A percentile compares a stretch with the other conserved stretches of the same genome.
These are phyloP conservation scores for Brachystomella parvula DNA, from an alignment of 1,140 invertebrate genomes.

Conservation along the genomic window DNA sequence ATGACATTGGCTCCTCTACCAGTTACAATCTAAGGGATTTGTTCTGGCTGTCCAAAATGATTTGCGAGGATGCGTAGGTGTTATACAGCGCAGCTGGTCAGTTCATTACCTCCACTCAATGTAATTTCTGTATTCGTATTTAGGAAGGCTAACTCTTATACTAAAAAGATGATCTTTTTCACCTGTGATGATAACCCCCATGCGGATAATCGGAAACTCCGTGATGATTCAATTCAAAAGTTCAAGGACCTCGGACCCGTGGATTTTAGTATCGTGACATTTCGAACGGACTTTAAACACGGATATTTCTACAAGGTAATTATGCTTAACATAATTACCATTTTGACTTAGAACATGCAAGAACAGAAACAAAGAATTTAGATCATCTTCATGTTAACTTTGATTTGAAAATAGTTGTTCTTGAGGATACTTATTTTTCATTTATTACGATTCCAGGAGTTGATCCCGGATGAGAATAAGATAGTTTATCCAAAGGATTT, in stretches of 20 bases:
- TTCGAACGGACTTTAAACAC: constrained; percentile 10
- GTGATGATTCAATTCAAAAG: constrained; percentile 8
- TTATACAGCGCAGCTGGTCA: neutral
- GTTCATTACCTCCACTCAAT: neutral
- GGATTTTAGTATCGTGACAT: constrained; percentile 13
- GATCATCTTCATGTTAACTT: no score
- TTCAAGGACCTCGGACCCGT: constrained; percentile 15
- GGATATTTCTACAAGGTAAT: constrained; percentile 17
- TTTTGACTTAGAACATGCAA: neutral
- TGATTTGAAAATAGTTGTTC: no score
- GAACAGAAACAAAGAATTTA: neutral
- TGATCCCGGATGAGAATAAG: neutral
- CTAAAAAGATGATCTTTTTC: constrained; percentile 19
- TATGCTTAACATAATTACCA: neutral
- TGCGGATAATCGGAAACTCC: neutral
- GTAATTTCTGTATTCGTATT: neutral
- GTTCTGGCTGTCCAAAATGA: constrained; percentile 16
- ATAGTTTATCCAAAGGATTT: constrained; percentile 7
- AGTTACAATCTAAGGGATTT: constrained; percentile 15
- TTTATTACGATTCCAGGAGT: neutral
- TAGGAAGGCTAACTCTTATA: constrained; percentile 9
- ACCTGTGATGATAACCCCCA: constrained; percentile 15
- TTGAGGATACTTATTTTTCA: no score
- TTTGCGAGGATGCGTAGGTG: constrained; percentile 13
- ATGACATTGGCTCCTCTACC: constrained; percentile 9